These are phyloP conservation scores for Chunga burmeisteri DNA, from an alignment of 2,113 vertebrate genomes.

Conservation along the genomic window DNA sequence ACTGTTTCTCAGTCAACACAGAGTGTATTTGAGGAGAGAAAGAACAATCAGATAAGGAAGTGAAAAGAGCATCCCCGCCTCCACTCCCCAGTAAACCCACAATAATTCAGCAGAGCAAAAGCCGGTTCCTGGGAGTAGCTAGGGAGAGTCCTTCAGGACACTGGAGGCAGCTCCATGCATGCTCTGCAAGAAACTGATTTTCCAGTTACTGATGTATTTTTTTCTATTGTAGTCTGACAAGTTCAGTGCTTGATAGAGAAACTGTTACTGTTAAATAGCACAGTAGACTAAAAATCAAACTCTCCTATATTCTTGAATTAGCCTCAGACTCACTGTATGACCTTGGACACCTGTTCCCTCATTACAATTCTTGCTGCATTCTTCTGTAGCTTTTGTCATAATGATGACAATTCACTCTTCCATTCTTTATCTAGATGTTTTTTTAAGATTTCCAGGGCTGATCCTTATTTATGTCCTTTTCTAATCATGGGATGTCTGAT, in stretches of 20 bases:
- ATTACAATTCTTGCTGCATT: neutral
- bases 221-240: neutral
- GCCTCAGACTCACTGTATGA: neutral
- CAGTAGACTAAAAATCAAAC: neutral
- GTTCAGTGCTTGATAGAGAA: neutral
- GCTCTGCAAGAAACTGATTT: neutral
- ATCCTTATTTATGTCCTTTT: neutral
- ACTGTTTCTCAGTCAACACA: neutral
- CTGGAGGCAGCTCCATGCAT: neutral
- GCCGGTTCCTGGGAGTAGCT: neutral
- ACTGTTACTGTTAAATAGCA: neutral
- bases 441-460: neutral
- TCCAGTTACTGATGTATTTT: neutral
- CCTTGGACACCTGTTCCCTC: neutral
- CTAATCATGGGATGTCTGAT: neutral
- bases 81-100: neutral
- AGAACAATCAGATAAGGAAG: neutral
- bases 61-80: neutral
- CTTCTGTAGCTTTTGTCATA: neutral
- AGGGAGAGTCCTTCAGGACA: neutral
- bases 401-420: neutral
- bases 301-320: neutral
- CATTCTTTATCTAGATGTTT: neutral
- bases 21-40: neutral
- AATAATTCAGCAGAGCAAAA: neutral